Base-by-base conservation (phyloP, 2,888 invertebrate genomes). In the Archips crataeganus region DNA sequence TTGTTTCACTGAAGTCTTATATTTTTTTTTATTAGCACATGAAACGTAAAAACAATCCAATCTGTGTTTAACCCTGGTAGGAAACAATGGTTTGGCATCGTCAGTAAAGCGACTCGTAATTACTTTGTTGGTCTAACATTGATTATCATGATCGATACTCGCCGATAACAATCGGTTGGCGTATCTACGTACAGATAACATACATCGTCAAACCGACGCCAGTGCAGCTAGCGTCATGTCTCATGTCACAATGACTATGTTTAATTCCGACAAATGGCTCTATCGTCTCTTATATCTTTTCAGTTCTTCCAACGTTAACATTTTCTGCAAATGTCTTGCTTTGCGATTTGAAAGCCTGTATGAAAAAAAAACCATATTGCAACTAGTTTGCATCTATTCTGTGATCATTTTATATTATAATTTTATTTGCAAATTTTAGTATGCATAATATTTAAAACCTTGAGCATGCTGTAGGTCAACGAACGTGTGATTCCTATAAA, bases 401-500 rank as follows among this genome's bases (percentile, higher is more conserved):
- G n/a, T 13, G 49, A n/a, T n/a, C 0, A 49, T n/a, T n/a, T 49
- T n/a, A n/a, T 49, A 49, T 49, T 49, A 13, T 13, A 3, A 4
- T 39, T 39, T 23, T 23, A 23, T 23, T 23, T 42, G 9, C 42
- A 42, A 42, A 42, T 42, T 9, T 9, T 42, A 9, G 8, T 9
- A 2, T 11, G 11, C 11, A 11, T 11, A 11, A 51, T 51, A 32
- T 32, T 57, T 62, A 42, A 45, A 63, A 63, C 45, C 63, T 60
- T 9, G 36, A 63, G 13, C 63, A 32, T 63, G 47, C 63, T 34
- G 11, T 15, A 73, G 73, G 63, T 73, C 68, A 73, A 73, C 59
- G 73, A 68, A 73, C 73, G 73, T 64, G 68, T 68, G 47, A 69
- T 68, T 69, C 59, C 11, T 63, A 73, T 68, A 73, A 49, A 68